Evolutionary conservation across 2,888 invertebrate species (phyloP).

Genomic region (Phlogophora meticulosa): DNA sequence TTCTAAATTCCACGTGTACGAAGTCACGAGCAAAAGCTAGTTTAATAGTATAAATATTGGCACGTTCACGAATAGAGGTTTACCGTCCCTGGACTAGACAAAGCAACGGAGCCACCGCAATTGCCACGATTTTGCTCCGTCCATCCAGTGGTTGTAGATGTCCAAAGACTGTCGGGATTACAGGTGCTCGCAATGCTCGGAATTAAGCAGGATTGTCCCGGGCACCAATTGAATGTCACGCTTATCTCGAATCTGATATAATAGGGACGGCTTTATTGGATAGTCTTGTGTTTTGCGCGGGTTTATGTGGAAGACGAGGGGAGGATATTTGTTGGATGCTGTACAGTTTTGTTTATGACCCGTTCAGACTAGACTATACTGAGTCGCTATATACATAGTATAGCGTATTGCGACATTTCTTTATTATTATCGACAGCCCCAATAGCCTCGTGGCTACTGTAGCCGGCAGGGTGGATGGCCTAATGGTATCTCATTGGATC

Average conservation of each 20-base stretch:
- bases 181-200: constrained; percentile 68
- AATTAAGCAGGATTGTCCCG: constrained; percentile 82
- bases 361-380: too few species aligned
- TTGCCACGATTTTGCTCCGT: constrained; percentile 20
- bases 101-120: constrained; percentile 32
- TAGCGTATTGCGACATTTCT: too few species aligned
- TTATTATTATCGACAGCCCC: too few species aligned
- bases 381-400: too few species aligned
- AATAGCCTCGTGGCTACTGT: too few species aligned
- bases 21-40: too few species aligned
- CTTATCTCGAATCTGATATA: constrained; percentile 54
- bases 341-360: neutral
- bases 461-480: too few species aligned
- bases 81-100: too few species aligned
- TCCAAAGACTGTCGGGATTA: constrained; percentile 44
- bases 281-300: constrained; percentile 38
- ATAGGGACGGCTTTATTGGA: constrained; percentile 35
- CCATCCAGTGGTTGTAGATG: constrained; percentile 39
- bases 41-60: too few species aligned
- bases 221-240: constrained; percentile 56
- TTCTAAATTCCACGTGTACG: too few species aligned
- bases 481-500: too few species aligned
- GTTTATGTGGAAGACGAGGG: constrained; percentile 1
- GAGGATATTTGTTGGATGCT: constrained; percentile 5
- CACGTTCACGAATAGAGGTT: too few species aligned